Evolutionary conservation across 2,888 invertebrate genomes (phyloP).

Genomic region (Scaptomyza polygonia): DNA sequence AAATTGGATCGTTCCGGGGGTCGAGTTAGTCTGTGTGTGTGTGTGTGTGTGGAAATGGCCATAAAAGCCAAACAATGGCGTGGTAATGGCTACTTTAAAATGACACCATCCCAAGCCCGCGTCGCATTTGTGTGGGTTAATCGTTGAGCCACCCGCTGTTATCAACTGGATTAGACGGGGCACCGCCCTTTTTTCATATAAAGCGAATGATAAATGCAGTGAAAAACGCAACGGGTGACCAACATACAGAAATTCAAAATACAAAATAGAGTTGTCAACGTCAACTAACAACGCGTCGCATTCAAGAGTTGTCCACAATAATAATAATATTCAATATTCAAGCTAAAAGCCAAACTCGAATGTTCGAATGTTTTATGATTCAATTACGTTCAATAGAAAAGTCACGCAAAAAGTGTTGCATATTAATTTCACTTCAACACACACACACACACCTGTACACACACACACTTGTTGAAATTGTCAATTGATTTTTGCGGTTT

Average conservation of each 20-base stretch:
- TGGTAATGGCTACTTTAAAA: slow-evolving; percentile 79
- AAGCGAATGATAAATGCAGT: slow-evolving; percentile 62
- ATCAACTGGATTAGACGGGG: slow-evolving; percentile 56
- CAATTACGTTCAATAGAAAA: slow-evolving; percentile 71
- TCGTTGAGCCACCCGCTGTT: slow-evolving; percentile 73
- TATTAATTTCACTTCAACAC: slow-evolving; percentile 52
- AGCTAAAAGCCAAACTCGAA: slow-evolving; percentile 12
- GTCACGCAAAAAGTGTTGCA: slow-evolving; percentile 51
- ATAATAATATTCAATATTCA: slow-evolving; percentile 38
- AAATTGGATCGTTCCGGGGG: slow-evolving; percentile 61
- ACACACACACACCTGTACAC: slow-evolving; percentile 14
- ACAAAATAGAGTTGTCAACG: slow-evolving; percentile 67
- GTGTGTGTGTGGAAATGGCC: slow-evolving; percentile 21
- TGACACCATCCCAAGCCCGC: slow-evolving; percentile 66
- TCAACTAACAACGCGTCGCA: background rate
- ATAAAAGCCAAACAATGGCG: slow-evolving; percentile 74
- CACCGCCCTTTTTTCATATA: slow-evolving; percentile 30
- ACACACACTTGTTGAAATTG: slow-evolving; percentile 60
- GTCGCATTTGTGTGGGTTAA: slow-evolving; percentile 49
- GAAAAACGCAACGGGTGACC: slow-evolving; percentile 39
- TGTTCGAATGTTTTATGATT: slow-evolving; percentile 59
- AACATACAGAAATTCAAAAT: slow-evolving; percentile 39
- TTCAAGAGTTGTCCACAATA: slow-evolving; percentile 40
- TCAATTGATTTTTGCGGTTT: slow-evolving; percentile 83
- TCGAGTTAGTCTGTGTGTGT: slow-evolving; percentile 9